A percentile compares a stretch with the other conserved stretches of the same genome.
These are phyloP conservation scores for Brienomyrus brachyistius DNA, from an alignment of 2,113 vertebrate genomes.

Conservation along the genomic window DNA sequence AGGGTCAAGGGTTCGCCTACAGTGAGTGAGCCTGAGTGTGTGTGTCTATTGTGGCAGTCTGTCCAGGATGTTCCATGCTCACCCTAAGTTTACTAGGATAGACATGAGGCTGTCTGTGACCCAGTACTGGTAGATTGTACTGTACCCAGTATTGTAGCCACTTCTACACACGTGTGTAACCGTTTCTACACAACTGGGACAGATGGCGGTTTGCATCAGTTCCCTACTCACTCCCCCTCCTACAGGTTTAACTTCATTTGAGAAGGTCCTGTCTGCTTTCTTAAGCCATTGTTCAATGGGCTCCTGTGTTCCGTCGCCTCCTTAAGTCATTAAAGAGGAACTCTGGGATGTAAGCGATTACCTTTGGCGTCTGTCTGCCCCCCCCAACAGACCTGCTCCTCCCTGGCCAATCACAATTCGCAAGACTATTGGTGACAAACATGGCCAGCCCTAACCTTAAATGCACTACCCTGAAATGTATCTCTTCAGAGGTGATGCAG, in stretches of 20 bases:
- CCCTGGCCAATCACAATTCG: constrained; percentile 31
- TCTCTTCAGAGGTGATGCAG: constrained; percentile 26
- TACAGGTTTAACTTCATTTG: not conserved
- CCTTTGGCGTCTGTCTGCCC: not conserved
- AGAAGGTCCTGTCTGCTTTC: not conserved
- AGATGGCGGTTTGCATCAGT: not conserved
- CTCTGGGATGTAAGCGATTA: not conserved
- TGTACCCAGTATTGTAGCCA: too few relatives aligned
- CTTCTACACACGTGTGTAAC: too few relatives aligned
- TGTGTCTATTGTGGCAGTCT: not conserved
- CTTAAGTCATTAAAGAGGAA: not conserved
- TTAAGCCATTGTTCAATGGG: not conserved
- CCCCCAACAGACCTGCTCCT: constrained; percentile 9
- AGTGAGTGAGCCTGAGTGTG: not conserved
- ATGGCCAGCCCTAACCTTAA: constrained; percentile 30
- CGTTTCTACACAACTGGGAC: not conserved
- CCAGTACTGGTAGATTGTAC: not conserved
- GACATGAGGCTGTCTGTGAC: not conserved
- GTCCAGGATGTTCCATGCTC: not conserved
- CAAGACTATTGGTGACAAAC: constrained; percentile 35
- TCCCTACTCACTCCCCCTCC: not conserved
- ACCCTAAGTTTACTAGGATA: not conserved
- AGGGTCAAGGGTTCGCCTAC: not conserved
- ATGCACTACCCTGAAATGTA: constrained; percentile 14
- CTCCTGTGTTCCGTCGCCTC: not conserved